Evolutionary conservation across 2,888 invertebrate species (phyloP).

Genomic region (Sylvicola cinctus): DNA sequence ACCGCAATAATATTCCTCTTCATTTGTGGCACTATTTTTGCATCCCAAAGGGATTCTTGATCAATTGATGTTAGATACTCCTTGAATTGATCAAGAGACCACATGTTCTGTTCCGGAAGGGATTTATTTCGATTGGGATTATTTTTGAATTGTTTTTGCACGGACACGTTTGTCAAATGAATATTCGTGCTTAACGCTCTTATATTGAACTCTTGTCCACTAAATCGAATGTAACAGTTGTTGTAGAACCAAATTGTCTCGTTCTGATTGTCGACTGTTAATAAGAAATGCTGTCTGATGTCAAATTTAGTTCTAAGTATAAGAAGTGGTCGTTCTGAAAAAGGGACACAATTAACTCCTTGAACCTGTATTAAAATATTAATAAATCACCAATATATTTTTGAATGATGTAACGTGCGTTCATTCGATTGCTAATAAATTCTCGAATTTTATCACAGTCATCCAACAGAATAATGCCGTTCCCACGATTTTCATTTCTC

Average conservation of each 20-base stretch:
- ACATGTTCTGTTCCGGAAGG: background rate
- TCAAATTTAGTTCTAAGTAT: background rate
- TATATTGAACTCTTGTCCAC: slow-evolving; percentile 52
- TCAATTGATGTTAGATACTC: background rate
- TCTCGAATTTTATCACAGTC: background rate
- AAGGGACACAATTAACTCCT: too few species aligned
- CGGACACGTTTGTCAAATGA: slow-evolving; percentile 62
- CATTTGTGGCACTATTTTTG: background rate
- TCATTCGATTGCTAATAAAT: background rate
- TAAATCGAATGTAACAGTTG: slow-evolving; percentile 59
- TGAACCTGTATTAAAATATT: too few species aligned
- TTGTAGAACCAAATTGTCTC: slow-evolving; percentile 13
- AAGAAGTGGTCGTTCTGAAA: background rate
- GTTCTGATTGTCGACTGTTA: background rate
- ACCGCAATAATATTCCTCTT: background rate
- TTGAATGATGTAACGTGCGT: background rate
- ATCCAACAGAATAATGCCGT: background rate
- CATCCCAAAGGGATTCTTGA: background rate
- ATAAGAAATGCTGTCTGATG: background rate
- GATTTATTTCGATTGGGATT: background rate
- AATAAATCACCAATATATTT: background rate
- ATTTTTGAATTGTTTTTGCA: slow-evolving; percentile 42
- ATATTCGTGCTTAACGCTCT: slow-evolving; percentile 57
- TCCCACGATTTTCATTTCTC: background rate
- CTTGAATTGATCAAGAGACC: background rate